phyloP scores from a whole-genome alignment of 2,113 vertebrate species.

The Alectura lathami region DNA sequence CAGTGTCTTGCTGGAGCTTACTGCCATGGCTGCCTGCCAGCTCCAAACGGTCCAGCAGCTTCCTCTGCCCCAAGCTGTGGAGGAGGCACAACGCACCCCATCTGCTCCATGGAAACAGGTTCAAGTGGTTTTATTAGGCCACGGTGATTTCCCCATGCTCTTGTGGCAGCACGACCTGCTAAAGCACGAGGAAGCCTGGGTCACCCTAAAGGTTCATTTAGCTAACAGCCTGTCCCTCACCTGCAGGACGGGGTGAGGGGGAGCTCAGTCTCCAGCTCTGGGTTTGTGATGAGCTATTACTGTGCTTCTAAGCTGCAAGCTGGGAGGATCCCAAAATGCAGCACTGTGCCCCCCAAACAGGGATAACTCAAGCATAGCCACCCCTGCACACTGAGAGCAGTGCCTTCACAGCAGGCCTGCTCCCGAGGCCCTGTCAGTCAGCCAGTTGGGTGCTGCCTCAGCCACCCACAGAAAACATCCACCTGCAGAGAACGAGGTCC shows the following conservation, averaged over 20 bases:
- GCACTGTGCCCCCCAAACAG: too few relatives aligned
- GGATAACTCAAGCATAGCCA: too few relatives aligned
- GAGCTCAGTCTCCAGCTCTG: too few relatives aligned
- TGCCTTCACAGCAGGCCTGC: neutral
- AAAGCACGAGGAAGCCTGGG: neutral
- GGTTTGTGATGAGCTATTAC: neutral
- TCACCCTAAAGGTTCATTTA: neutral
- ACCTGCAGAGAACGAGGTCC: neutral
- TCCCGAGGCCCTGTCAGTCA: neutral
- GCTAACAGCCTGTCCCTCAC: neutral
- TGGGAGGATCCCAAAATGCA: neutral
- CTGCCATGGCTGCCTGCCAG: too few relatives aligned
- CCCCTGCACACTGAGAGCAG: neutral
- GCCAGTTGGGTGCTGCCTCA: neutral
- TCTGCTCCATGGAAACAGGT: neutral
- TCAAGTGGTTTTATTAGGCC: neutral
- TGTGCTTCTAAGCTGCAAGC: neutral
- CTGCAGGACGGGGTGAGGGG: too few relatives aligned
- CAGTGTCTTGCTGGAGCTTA: too few relatives aligned
- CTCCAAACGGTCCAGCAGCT: too few relatives aligned
- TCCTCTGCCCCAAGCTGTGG: neutral
- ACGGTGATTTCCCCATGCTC: neutral
- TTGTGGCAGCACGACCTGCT: neutral
- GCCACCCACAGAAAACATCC: neutral
- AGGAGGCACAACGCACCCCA: neutral